Base-by-base conservation (phyloP, 2,888 invertebrate species). In the Pimpla rufipes region DNA sequence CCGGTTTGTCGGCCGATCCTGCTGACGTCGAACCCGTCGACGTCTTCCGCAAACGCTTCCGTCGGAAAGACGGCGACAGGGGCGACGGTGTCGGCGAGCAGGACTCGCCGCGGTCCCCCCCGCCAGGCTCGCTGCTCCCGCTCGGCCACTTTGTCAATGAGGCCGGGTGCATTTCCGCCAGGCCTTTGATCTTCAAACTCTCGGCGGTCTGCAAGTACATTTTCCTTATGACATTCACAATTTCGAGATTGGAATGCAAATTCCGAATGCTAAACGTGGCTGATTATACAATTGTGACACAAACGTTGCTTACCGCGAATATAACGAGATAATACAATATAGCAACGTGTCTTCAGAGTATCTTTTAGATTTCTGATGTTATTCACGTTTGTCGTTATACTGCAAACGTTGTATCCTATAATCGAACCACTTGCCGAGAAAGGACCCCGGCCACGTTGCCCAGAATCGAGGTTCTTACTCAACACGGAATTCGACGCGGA, bases 101-200 rank as follows among this genome's bases (percentile, higher is more conserved):
- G 13, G 92, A 92, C 83, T 92, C 92, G 6, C 91, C 92, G 16
- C 92, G 86, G 81, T 92, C 92, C 13, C 89, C 91, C 16, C 90
- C 91, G 18, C 90, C 91, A 8, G 90, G 89, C 55, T 93, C 93
- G 42, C 91, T 90, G 78, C 90, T 90, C 78, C 95, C 95, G 87
- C 95, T 96, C 86, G 96, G 96, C 55, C 96, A 95, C 87, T 97
- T 96, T 74, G 96, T 96, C 77, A 97, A 93, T 13, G 96, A 96
- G 71, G 96, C 96, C 47, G 96, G 96, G 87, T 97, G 97, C 95
- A 97, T 97, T 93, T 98, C 98, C 13, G 97, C 97, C 59, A 98
- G 94, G 18, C 98, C 98, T 94, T 98, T 98, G 79, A 98, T 97
- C 94, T 98, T 97, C 70, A 98, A 94, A 93, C 97, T 96, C 92